phyloP scores from a whole-genome alignment of 2,113 vertebrate species.

The Prionailurus bengalensis region DNA sequence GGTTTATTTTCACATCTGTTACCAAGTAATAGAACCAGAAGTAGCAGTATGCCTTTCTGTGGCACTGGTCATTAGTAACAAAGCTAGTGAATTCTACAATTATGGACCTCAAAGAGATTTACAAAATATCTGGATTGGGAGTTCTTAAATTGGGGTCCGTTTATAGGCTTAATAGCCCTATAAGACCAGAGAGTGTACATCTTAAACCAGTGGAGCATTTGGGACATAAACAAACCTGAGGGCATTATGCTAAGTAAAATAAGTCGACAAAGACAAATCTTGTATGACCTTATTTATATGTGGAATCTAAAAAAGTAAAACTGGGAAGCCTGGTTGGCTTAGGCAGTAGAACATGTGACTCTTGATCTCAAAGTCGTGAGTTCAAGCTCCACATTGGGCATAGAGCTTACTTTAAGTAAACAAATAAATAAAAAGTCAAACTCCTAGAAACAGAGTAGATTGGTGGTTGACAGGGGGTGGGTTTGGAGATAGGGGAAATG shows the following conservation, averaged over 20 bases:
- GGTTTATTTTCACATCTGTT: constrained; percentile 63
- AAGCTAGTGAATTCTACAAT: constrained; percentile 52
- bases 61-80: constrained; percentile 55
- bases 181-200: not conserved
- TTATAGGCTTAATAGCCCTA: not conserved
- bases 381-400: not conserved
- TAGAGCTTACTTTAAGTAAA: not conserved
- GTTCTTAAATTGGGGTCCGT: constrained; percentile 19
- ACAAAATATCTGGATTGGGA: not conserved
- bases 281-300: not conserved
- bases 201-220: constrained; percentile 50
- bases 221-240: not conserved
- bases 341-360: not conserved
- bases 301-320: not conserved
- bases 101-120: constrained; percentile 32
- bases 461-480: not conserved
- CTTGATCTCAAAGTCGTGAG: not conserved
- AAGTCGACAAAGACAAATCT: not conserved
- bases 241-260: not conserved
- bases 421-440: not conserved
- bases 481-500: not conserved
- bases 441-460: not conserved
- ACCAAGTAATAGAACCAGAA: constrained; percentile 56
- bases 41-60: constrained; percentile 59
- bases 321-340: not conserved